Conservation (phyloP, 2,888 invertebrate genomes). For the Andrena haemorrhoa region DNA sequence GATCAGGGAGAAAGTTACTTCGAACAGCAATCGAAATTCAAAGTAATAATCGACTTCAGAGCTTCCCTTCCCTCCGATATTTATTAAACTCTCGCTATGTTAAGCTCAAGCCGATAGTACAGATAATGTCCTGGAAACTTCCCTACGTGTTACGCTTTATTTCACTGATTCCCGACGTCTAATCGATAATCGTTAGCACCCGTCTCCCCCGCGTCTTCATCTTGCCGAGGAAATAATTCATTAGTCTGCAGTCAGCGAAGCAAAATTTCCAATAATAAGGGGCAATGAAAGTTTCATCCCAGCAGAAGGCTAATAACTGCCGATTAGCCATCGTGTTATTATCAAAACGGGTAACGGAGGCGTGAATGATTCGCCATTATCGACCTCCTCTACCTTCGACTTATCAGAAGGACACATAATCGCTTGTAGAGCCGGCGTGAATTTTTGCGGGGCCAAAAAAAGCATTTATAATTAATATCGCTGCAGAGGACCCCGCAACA, state of each 20-base stretch:
- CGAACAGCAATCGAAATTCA: background rate
- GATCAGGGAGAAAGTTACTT: background rate
- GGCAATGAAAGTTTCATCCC: conserved; percentile 35
- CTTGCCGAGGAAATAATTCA: conserved; percentile 13
- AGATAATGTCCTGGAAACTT: background rate
- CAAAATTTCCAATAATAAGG: conserved; percentile 6
- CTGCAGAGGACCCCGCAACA: too few relatives aligned
- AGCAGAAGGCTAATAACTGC: conserved; percentile 35
- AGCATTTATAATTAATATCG: too few relatives aligned
- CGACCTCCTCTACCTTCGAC: conserved; percentile 3
- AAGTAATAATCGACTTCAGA: background rate
- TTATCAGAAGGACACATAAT: too few relatives aligned
- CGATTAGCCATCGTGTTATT: conserved; percentile 17
- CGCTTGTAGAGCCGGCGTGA: too few relatives aligned
- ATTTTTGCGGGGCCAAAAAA: too few relatives aligned
- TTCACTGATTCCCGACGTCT: conserved; percentile 17
- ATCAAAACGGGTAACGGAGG: conserved; percentile 22
- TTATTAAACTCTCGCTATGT: background rate
- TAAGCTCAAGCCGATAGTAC: background rate
- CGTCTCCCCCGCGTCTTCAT: conserved; percentile 9
- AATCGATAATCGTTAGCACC: conserved; percentile 31
- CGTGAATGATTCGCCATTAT: conserved; percentile 36
- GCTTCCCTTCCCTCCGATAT: background rate
- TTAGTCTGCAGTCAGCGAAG: background rate
- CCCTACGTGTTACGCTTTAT: background rate